Evolutionary conservation across 2,797 vertebrate genomes (phyloP), one percentile per base, ranked within the genome.

Genomic region (Alosa sapidissima): DNA sequence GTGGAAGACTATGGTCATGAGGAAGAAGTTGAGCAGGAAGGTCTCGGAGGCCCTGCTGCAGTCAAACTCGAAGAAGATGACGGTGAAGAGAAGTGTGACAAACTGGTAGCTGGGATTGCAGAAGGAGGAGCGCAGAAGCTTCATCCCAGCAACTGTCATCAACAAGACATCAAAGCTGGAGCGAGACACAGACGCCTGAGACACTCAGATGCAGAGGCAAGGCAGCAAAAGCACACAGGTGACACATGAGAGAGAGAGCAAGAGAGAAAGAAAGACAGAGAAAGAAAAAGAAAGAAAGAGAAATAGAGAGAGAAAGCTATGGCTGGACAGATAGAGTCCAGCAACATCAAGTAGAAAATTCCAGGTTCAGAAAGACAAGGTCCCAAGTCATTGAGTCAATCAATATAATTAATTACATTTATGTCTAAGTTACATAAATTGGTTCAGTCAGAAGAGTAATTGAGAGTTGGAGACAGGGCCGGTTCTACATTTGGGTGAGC

Each of bases 21-120:
- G 88, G 94, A 98, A 99, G 95, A 98, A 98, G 94, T 99, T 97
- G 87, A 99, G 93, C 89, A 99, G 93, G 93, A 99, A 99, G 87
- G 97, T 98, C 93, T 99, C 97, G 0, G 98, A 99, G 88, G 96
- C 91, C 4, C 89, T 94, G 33, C 95, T 96, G 90, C 94, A 98
- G 94, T 99, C 98, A 11, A 98, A 98, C 86, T 95, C 95, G 94
- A 99, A 99, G 91, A 99, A 98, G 90, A 99, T 87, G 2, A 98
- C 95, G 0, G 98, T 97, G 91, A 99, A 99, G 90, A 97, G 95
- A 91, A 99, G 92, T 28, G 96, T 97, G 87, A 98, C 92, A 91
- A 98, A 98, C 83, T 99, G 98, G 91, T 97, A 97, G 87, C 96
- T 97, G 0, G 98, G 97, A 92, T 98, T 96, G 87, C 98, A 99